Base-by-base conservation (phyloP, 2,113 vertebrate genomes). In the Pseudorhombus dupliciocellatus region DNA sequence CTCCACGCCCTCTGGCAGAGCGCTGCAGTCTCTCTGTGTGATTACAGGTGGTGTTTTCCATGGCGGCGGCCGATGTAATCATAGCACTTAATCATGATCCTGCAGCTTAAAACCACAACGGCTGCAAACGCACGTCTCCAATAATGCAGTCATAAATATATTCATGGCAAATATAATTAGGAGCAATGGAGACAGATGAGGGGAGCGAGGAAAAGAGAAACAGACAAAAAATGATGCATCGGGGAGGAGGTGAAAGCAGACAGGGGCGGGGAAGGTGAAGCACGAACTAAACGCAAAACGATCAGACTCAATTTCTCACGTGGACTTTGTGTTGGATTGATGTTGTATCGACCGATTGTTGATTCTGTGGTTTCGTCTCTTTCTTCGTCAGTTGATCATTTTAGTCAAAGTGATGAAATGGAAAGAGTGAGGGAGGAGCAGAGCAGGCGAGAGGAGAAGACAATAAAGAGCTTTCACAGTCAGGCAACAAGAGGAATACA, bases 121-220 rank as follows among this genome's bases (percentile, higher is more conserved):
- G 4, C 40, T 18, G 24, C 58, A n/a, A 10, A 25, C 9, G 20
- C 67, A 26, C 73, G 5, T 0, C 75, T 68, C 60, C 59, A 59
- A 71, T 77, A 82, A 77, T 24, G 58, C 69, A 28, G 55, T 24
- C 83, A 76, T 78, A 73, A 73, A 83, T 76, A 66, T 75, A 83
- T 83, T 83, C 77, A 87, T 73, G 70, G 66, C 42, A 82, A 84
- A 87, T 72, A 59, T 72, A 67, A 87, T 78, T 70, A 80, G 77
- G 50, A 59, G 30, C 30, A 60, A 53, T 28, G 51, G 71, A 70
- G 72, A 73, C 60, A 12, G 76, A 77, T n/a, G 75, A 51, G 58
- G 50, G 26, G 55, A 31, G 25, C 65, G 60, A 30, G 50, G 46
- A 50, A 51, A 58, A 70, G 59, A 73, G 76, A 37, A 54, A 73